phyloP scores from a whole-genome alignment of 1,140 invertebrate genomes.

The Patella vulgata region DNA sequence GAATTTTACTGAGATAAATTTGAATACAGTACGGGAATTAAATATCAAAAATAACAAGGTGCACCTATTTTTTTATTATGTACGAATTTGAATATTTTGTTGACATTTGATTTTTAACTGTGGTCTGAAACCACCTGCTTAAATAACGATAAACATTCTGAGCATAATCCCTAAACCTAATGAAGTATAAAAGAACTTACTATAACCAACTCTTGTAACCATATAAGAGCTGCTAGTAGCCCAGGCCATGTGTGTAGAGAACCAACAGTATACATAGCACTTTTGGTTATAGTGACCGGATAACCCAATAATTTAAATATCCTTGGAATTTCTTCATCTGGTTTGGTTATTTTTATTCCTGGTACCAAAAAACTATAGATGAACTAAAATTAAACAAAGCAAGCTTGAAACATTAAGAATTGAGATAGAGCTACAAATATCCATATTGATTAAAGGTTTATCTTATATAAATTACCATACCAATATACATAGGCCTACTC shows the following conservation, averaged over 20 bases:
- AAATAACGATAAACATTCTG: no score
- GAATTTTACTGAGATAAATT: no score
- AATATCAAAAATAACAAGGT: no score
- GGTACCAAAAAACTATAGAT: constrained; percentile 43
- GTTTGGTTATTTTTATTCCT: constrained; percentile 49
- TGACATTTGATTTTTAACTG: no score
- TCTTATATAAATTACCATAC: background rate
- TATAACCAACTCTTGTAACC: constrained; percentile 54
- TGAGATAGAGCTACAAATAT: background rate
- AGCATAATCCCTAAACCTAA: no score
- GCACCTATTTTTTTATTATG: no score
- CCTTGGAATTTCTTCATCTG: constrained; percentile 59
- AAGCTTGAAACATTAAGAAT: background rate
- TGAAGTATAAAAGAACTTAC: no score
- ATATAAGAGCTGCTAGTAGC: constrained; percentile 53
- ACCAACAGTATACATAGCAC: constrained; percentile 55
- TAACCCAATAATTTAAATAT: constrained; percentile 56
- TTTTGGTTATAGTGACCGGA: constrained; percentile 57
- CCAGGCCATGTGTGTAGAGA: constrained; percentile 61
- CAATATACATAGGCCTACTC: background rate
- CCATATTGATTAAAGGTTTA: background rate
- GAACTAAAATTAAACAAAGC: constrained; percentile 50
- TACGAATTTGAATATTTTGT: no score
- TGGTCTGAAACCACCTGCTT: no score
- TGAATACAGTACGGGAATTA: no score